Evolutionary conservation across 2,113 vertebrate genomes (phyloP).

Genomic region (Argyrosomus japonicus): DNA sequence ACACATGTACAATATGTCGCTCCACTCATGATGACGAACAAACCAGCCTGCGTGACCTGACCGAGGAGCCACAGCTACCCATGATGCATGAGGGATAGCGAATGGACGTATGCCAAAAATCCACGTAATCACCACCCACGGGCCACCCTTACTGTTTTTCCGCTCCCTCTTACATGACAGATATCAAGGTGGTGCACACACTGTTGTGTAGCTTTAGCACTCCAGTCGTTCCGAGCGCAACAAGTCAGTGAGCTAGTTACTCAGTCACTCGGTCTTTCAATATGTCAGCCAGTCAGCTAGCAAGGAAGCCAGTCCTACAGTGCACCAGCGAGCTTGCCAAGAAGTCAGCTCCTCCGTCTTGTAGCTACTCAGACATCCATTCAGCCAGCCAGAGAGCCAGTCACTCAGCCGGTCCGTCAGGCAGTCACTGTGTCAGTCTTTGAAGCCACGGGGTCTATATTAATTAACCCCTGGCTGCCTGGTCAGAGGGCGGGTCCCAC

Average conservation of each 20-base stretch:
- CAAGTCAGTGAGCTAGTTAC: slow-evolving; percentile 10
- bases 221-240: slow-evolving; percentile 17
- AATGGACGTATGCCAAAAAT: slow-evolving; percentile 22
- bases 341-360: not conserved
- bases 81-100: slow-evolving; percentile 24
- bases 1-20: not conserved
- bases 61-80: slow-evolving; percentile 3
- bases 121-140: slow-evolving; percentile 25
- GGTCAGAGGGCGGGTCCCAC: slow-evolving; percentile 82
- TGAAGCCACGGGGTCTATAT: slow-evolving; percentile 87
- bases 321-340: not conserved
- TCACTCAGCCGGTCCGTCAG: slow-evolving; percentile 37
- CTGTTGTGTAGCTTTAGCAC: slow-evolving; percentile 15
- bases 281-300: slow-evolving; percentile 3
- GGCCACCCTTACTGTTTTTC: slow-evolving; percentile 8
- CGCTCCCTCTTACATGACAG: not conserved
- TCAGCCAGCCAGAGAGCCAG: slow-evolving; percentile 27
- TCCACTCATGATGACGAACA: not conserved
- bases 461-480: slow-evolving; percentile 89
- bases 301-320: not conserved
- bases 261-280: not conserved
- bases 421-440: slow-evolving; percentile 62
- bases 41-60: slow-evolving; percentile 14
- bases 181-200: slow-evolving; percentile 10
- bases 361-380: slow-evolving; percentile 3